A percentile compares a stretch with the other conserved stretches of the same genome.
Evolutionary conservation across 2,113 vertebrate species (phyloP).

Genomic region (Elanus axillaris): DNA sequence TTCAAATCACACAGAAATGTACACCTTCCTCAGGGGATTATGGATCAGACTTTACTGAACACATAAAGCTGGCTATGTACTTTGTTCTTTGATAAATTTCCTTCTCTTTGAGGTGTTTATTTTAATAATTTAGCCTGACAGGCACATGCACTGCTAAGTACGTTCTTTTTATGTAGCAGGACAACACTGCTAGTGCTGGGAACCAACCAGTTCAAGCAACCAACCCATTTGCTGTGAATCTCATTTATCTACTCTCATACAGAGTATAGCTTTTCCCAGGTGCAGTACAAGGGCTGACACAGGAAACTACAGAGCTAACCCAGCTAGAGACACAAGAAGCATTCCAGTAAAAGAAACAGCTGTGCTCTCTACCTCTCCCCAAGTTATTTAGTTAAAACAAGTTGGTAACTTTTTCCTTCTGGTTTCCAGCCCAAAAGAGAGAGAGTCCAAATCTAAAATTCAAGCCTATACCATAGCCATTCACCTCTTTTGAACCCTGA

Average conservation of each 20-base stretch:
- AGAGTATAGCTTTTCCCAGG: not conserved
- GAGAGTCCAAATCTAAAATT: not conserved
- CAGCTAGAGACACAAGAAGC: not conserved
- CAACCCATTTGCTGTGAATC: not conserved
- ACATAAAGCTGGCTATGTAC: not conserved
- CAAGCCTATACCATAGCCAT: not conserved
- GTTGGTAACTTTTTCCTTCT: not conserved
- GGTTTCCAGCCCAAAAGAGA: not conserved
- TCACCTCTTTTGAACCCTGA: not conserved
- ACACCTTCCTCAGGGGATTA: not conserved
- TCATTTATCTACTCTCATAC: not conserved
- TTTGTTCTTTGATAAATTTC: not conserved
- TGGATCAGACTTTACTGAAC: not conserved
- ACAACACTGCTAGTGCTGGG: not conserved
- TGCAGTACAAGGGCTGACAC: not conserved
- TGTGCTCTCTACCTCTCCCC: not conserved
- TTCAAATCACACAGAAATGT: not conserved
- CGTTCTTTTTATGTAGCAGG: not conserved
- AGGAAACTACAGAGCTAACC: not conserved
- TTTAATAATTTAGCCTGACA: constrained; percentile 32
- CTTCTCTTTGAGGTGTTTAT: not conserved
- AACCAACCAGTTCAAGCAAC: not conserved
- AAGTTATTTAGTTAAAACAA: not conserved
- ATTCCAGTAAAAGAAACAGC: not conserved
- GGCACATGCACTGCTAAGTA: not conserved